Evolutionary conservation across 2,113 vertebrate species (phyloP).

Genomic region (Hoplias malabaricus): DNA sequence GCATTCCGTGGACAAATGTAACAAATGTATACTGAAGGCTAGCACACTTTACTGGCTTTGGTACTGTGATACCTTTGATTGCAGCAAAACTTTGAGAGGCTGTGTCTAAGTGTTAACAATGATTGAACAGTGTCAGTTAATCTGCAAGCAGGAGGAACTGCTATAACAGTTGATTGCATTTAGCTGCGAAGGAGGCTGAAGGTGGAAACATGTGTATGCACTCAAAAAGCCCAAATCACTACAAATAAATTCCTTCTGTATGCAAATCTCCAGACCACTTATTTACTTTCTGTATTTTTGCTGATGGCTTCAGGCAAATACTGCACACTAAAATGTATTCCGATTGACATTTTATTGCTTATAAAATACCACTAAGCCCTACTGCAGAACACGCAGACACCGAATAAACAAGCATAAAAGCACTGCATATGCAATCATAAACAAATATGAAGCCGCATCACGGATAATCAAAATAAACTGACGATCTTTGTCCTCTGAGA

Average conservation of each 20-base stretch:
- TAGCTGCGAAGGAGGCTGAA: not conserved
- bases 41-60: no score
- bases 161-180: not conserved
- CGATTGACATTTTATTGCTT: not conserved
- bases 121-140: not conserved
- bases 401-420: not conserved
- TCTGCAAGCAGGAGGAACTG: not conserved
- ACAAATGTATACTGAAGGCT: no score
- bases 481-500: conserved; percentile 6
- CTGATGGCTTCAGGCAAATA: not conserved
- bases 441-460: not conserved
- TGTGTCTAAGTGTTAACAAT: not conserved
- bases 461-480: not conserved
- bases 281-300: not conserved
- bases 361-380: conserved; percentile 2
- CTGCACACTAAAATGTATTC: not conserved
- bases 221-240: not conserved
- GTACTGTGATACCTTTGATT: no score
- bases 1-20: no score
- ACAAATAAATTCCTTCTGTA: not conserved
- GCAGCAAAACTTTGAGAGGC: no score
- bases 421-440: not conserved
- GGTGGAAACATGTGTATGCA: not conserved
- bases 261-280: not conserved
- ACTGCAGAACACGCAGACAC: not conserved